Conservation (phyloP, 2,888 invertebrate species). For the Brenthis ino region DNA sequence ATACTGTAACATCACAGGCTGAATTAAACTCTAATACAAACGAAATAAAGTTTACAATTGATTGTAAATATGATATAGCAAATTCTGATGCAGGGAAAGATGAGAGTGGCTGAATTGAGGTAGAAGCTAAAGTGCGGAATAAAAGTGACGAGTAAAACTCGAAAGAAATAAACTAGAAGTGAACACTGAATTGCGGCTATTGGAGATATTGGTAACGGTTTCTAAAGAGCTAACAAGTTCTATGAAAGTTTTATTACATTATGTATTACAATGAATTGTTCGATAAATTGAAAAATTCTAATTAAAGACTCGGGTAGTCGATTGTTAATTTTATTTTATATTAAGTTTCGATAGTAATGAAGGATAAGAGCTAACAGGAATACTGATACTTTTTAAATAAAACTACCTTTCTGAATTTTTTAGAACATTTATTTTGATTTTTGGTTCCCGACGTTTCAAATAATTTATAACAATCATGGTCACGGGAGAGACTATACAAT, state of each 20-base stretch:
- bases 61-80: conserved; percentile 46
- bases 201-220: conserved; percentile 36
- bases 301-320: too few species aligned
- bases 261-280: conserved; percentile 6
- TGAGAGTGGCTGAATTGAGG: conserved; percentile 77
- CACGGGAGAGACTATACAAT: too few species aligned
- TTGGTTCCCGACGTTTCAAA: too few species aligned
- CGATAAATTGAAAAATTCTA: background rate
- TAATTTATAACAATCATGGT: too few species aligned
- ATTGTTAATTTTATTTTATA: too few species aligned
- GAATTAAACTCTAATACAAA: conserved; percentile 41
- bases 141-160: conserved; percentile 71
- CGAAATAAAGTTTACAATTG: conserved; percentile 42
- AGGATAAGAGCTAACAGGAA: too few species aligned
- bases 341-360: too few species aligned
- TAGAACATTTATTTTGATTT: too few species aligned
- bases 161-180: conserved; percentile 48
- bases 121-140: conserved; percentile 77
- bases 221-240: conserved; percentile 24
- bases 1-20: conserved; percentile 28
- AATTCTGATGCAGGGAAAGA: conserved; percentile 74
- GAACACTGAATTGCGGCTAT: conserved; percentile 42
- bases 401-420: too few species aligned
- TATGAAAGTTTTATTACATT: conserved; percentile 18
- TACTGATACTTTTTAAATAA: too few species aligned